These are phyloP conservation scores for Phragmatobia fuliginosa DNA, from an alignment of 2,888 invertebrate genomes.

Conservation along the genomic window DNA sequence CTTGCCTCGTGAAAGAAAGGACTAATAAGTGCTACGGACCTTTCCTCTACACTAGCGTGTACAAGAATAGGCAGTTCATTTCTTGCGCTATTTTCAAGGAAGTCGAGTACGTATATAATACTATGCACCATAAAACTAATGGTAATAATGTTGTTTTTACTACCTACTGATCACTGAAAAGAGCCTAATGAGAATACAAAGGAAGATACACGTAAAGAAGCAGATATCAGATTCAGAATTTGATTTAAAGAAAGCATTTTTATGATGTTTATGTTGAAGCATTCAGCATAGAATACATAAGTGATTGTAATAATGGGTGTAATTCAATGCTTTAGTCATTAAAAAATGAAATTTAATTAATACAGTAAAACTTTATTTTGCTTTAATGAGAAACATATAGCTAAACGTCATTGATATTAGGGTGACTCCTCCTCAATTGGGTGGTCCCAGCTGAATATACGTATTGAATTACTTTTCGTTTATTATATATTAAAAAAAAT, in stretches of 20 bases:
- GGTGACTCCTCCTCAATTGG: no score
- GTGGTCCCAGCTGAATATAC: no score
- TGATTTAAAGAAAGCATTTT: neutral
- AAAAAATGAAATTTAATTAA: neutral
- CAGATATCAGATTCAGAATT: no score
- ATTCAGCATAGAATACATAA: no score
- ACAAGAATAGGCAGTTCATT: constrained; percentile 76
- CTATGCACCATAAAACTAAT: neutral
- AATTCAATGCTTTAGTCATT: neutral
- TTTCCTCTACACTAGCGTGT: constrained; percentile 78
- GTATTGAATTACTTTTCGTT: no score
- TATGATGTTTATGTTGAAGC: neutral
- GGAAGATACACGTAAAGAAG: neutral
- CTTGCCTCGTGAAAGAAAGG: constrained; percentile 75
- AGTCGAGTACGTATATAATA: constrained; percentile 64
- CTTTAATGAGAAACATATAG: neutral
- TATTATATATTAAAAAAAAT: no score
- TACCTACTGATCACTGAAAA: neutral
- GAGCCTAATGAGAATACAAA: neutral
- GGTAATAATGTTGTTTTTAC: neutral
- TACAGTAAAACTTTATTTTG: neutral
- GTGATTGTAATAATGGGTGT: no score
- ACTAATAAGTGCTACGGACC: constrained; percentile 78
- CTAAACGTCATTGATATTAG: no score
- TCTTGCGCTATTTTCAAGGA: constrained; percentile 78